Evolutionary conservation across 2,797 vertebrate genomes (phyloP), one percentile per base, ranked within the genome.

Genomic region (Ibycter americanus): DNA sequence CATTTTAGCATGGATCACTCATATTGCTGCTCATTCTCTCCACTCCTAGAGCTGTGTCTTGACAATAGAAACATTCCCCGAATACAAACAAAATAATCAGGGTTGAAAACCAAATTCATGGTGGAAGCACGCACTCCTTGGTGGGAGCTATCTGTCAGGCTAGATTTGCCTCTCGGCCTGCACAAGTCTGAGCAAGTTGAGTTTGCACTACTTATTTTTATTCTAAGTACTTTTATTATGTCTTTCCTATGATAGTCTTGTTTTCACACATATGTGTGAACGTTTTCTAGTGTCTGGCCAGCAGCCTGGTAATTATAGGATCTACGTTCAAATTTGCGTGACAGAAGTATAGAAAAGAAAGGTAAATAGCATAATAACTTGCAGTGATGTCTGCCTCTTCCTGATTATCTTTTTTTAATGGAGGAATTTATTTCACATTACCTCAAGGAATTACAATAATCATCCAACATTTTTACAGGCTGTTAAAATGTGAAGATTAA

Each of bases 81-180:
- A 83, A 74, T 89, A 76, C 92, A 94, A 96, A 96, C 92, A 90
- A 87, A 96, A 96, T 95, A 89, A 96, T 95, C 92, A 89, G 92
- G 51, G 87, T 76, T 82, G 92, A 92, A 95, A 89, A 94, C 6
- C 87, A 83, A 89, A 88, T 79, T 79, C 56, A 19, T 9, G 15
- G 74, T 66, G 87, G 92, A 84, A 73, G 46, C 17, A 3, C 2
- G 32, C 38, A 46, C n/a, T 79, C 52, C 62, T 83, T 8, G 1
- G 36, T 32, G n/a, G 55, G 61, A 93, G 65, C 20, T 27, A n/a
- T 42, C 73, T 52, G 49, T 80, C 67, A 87, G 82, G 68, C 54
- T 29, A 51, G 32, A 49, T 76, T 80, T 91, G 58, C 66, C 49
- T 58, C 44, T 54, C 2, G 7, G 63, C 58, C 36, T 56, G 16